Evolutionary conservation across 2,797 vertebrate genomes (phyloP), one percentile per base, ranked within the genome.

Genomic region (Glyptemys insculpta): DNA sequence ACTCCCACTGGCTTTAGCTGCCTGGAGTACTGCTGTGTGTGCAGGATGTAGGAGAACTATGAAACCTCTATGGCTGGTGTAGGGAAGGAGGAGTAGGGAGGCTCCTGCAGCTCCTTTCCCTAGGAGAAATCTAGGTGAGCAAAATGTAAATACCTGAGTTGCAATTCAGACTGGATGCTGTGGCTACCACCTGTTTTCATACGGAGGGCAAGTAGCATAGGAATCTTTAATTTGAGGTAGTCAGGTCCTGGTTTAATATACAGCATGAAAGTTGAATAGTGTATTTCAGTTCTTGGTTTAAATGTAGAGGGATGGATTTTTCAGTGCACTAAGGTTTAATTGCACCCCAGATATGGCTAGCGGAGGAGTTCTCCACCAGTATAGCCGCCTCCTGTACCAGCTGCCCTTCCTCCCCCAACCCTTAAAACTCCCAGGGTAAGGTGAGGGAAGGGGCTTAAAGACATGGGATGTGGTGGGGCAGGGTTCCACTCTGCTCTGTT

Each of bases 351-450:
- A 92, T 88, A 83, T 34, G 79, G 88, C 88, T 92, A 78, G 72
- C 7, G 1, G 89, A 90, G 95, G 78, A 92, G 29, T 86, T 87
- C 83, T 37, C 80, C 91, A 81, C 62, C 68, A 88, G 85, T 0
- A 29, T 91, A 96, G 91, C 88, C 91, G 52, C 92, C 93, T 96
- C 89, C 86, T 49, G 52, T 83, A 83, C 57, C 92, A 41, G 0
- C 14, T 88, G 91, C 85, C 65, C 5, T 23, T 21, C 34, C 2
- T 19, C 5, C 34, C 4, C 8, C 18, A 68, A 16, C 62, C n/a
- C 14, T 16, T 50, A 90, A 86, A 85, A 12, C 1, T 12, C 62
- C 56, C 31, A 2, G 47, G 1, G 1, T 54, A 34, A 41, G 41
- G 72, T 41, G 12, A 74, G 72, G 41, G 79, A 85, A 4, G 50